phyloP scores from a whole-genome alignment of 1,140 invertebrate genomes.

The Drosophila albomicans region DNA sequence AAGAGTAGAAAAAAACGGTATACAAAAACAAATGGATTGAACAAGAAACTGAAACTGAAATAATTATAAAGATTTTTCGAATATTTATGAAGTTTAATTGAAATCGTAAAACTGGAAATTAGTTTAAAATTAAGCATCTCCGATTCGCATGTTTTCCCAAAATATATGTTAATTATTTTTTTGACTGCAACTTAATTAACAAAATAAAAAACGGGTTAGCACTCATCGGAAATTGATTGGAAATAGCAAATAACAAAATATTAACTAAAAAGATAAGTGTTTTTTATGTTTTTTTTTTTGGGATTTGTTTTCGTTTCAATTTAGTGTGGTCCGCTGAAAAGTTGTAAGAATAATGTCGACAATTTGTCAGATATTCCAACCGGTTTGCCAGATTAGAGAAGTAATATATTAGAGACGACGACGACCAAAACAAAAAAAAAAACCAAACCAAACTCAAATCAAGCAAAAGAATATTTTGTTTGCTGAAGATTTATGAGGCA shows the following conservation, averaged over 20 bases:
- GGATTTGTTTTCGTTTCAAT: slow-evolving; percentile 37
- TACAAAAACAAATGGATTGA: slow-evolving; percentile 4
- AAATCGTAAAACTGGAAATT: slow-evolving; percentile 69
- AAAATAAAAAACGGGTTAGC: slow-evolving; percentile 61
- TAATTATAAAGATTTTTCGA: slow-evolving; percentile 46
- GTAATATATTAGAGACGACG: neutral
- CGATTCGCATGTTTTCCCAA: slow-evolving; percentile 33
- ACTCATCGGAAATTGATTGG: slow-evolving; percentile 41
- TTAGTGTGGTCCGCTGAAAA: slow-evolving; percentile 8
- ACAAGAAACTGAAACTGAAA: slow-evolving; percentile 16
- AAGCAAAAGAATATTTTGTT: slow-evolving; percentile 27
- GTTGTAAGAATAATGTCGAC: slow-evolving; percentile 64
- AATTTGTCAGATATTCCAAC: slow-evolving; percentile 68
- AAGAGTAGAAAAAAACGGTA: slow-evolving; percentile 1
- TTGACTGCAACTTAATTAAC: slow-evolving; percentile 55
- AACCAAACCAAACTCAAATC: slow-evolving; percentile 29
- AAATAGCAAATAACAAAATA: slow-evolving; percentile 31
- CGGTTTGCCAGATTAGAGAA: slow-evolving; percentile 48
- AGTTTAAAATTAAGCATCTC: slow-evolving; percentile 48
- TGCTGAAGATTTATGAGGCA: slow-evolving; percentile 56
- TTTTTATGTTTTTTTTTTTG: neutral
- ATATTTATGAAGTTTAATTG: slow-evolving; percentile 39
- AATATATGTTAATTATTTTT: slow-evolving; percentile 62
- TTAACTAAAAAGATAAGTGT: slow-evolving; percentile 14
- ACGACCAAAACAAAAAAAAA: neutral